phyloP scores from a whole-genome alignment of 2,888 invertebrate species.

The Ethmia dodecea region DNA sequence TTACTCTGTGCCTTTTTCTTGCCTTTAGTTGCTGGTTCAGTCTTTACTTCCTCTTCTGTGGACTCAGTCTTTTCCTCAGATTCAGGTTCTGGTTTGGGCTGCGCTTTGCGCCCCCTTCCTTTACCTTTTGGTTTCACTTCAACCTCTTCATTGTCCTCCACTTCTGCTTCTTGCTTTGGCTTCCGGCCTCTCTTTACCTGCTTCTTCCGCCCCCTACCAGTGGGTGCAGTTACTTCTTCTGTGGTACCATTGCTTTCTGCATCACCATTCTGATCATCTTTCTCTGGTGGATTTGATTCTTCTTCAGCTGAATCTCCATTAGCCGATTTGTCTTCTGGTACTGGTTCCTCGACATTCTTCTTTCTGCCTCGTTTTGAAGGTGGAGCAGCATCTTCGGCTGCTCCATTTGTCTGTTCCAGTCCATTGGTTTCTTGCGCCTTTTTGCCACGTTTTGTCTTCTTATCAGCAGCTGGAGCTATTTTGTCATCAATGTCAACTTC shows the following conservation, averaged over 20 bases:
- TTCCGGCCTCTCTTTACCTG: slow-evolving; percentile 44
- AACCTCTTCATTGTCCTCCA: slow-evolving; percentile 24
- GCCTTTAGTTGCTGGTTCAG: slow-evolving; percentile 31
- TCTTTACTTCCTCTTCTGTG: slow-evolving; percentile 39
- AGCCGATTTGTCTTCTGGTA: slow-evolving; percentile 33
- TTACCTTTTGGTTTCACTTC: slow-evolving; percentile 46
- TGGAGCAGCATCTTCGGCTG: slow-evolving; percentile 35
- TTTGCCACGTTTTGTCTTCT: slow-evolving; percentile 53
- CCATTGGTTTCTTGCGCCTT: slow-evolving; percentile 35
- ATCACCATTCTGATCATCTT: slow-evolving; percentile 46
- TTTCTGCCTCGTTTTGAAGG: slow-evolving; percentile 54
- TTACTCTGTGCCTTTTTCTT: slow-evolving; percentile 32
- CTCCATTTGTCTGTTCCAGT: slow-evolving; percentile 27
- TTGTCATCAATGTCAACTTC: slow-evolving; percentile 29
- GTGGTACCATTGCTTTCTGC: slow-evolving; percentile 19
- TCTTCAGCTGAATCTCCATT: slow-evolving; percentile 45
- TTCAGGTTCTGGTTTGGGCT: slow-evolving; percentile 39
- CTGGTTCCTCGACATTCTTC: slow-evolving; percentile 40
- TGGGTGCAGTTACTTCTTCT: slow-evolving; percentile 26
- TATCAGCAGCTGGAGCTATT: slow-evolving; percentile 21
- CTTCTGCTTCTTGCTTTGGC: slow-evolving; percentile 36
- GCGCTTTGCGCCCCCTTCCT: slow-evolving; percentile 48
- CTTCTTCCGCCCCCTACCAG: slow-evolving; percentile 51
- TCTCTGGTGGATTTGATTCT: slow-evolving; percentile 29
- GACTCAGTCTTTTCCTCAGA: slow-evolving; percentile 33